Conservation (phyloP, 2,888 invertebrate genomes). For the Gymnosoma rotundatum region DNA sequence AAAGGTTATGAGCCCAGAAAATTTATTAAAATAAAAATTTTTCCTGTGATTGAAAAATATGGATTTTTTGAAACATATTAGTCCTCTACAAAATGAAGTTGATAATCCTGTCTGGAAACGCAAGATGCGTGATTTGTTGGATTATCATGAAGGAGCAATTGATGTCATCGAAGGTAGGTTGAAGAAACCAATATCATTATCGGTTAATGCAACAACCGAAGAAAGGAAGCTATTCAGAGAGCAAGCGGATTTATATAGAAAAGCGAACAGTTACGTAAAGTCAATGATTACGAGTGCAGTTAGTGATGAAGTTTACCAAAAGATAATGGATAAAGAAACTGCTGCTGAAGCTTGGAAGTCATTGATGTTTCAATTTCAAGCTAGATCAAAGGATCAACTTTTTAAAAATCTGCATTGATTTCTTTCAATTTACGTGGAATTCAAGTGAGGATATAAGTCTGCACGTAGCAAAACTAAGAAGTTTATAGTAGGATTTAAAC, state of each 20-base stretch:
- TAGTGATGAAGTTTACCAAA: conserved; percentile 76
- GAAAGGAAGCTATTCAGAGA: conserved; percentile 55
- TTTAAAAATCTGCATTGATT: conserved; percentile 76
- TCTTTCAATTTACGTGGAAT: conserved; percentile 76
- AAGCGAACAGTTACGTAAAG: conserved; percentile 78
- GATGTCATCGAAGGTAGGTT: conserved; percentile 29
- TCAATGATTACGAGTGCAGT: conserved; percentile 76
- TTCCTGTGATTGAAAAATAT: too few relatives aligned
- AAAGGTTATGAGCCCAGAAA: conserved; percentile 27
- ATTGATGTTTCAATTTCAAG: conserved; percentile 73
- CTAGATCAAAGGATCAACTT: conserved; percentile 74
- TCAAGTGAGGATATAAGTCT: conserved; percentile 73
- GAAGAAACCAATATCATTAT: conserved; percentile 40
- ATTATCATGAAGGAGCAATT: conserved; percentile 64
- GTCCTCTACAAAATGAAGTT: background rate
- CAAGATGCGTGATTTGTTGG: conserved; percentile 60
- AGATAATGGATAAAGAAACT: conserved; percentile 77
- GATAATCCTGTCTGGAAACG: conserved; percentile 40
- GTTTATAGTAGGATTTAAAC: too few relatives aligned
- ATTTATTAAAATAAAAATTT: background rate
- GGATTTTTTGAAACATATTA: background rate
- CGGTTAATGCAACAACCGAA: conserved; percentile 61
- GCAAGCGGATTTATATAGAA: conserved; percentile 72
- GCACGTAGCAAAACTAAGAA: background rate
- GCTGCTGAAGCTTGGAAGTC: conserved; percentile 76